Percentiles rank a stretch among this genome's conserved stretches.
Conservation (phyloP, 2,797 vertebrate genomes). For the Heliangelus exortis region DNA sequence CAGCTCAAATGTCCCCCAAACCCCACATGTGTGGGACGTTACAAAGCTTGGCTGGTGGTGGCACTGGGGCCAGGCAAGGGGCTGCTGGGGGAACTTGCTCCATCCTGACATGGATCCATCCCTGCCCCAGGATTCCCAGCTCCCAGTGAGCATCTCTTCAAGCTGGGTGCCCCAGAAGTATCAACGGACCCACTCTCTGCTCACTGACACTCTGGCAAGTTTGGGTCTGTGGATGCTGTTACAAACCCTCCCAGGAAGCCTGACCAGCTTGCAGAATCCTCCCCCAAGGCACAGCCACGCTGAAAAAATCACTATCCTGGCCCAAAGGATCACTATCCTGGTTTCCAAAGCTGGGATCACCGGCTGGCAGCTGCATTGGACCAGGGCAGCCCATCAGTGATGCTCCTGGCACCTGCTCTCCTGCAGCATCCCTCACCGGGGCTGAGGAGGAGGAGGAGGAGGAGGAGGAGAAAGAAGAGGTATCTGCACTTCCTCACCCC, state of each 20-base stretch:
- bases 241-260: background rate
- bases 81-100: fast-evolving
- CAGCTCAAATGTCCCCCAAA: background rate
- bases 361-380: background rate
- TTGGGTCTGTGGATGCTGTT: background rate
- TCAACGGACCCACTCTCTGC: fast-evolving
- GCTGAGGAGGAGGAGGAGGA: background rate
- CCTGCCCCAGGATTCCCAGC: background rate
- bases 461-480: background rate
- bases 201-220: background rate
- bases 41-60: background rate
- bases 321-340: fast-evolving
- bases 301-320: background rate
- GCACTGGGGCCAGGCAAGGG: background rate
- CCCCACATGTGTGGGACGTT: fast-evolving
- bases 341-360: background rate
- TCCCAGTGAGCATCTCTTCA: background rate
- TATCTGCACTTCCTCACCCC: background rate
- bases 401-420: background rate
- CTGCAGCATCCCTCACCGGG: background rate
- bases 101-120: fast-evolving
- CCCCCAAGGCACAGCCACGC: background rate
- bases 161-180: fast-evolving
- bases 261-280: background rate
- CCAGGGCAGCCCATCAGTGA: conserved; percentile 7